phyloP scores from a whole-genome alignment of 2,888 invertebrate species.

The Epirrhoe alternata region DNA sequence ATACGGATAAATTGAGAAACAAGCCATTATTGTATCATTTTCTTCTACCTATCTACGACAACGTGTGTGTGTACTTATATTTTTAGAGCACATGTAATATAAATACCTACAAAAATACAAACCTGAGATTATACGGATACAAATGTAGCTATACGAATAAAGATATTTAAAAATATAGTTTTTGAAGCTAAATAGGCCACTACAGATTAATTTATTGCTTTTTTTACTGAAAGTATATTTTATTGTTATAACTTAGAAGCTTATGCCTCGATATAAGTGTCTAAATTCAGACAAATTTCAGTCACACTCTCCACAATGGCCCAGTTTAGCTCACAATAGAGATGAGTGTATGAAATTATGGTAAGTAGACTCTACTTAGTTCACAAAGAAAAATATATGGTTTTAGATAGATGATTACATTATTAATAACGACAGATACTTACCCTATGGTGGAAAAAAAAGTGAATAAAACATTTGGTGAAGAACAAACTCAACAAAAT shows the following conservation, averaged over 20 bases:
- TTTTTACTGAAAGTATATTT: background rate
- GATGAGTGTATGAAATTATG: too few relatives aligned
- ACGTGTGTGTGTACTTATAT: slow-evolving; percentile 1
- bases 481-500: slow-evolving; percentile 25
- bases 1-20: background rate
- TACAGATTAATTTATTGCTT: background rate
- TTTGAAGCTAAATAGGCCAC: slow-evolving; percentile 1
- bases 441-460: background rate
- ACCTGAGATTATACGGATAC: slow-evolving; percentile 7
- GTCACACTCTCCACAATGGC: too few relatives aligned
- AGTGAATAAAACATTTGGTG: slow-evolving; percentile 10
- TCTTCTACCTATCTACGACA: slow-evolving; percentile 9
- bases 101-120: slow-evolving; percentile 26
- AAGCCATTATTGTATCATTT: slow-evolving; percentile 5
- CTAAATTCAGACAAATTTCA: too few relatives aligned
- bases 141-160: slow-evolving; percentile 1
- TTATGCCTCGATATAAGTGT: too few relatives aligned
- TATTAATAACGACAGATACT: background rate
- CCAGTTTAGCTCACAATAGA: too few relatives aligned
- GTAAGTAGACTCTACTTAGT: too few relatives aligned
- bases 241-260: too few relatives aligned
- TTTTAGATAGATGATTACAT: background rate
- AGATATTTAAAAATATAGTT: slow-evolving; percentile 8
- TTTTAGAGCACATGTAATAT: slow-evolving; percentile 18
- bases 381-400: background rate